Percentiles rank a stretch among this genome's conserved stretches.
Evolutionary conservation across 2,888 invertebrate species (phyloP).

Genomic region (Kuschelorhynchus macadamiae): DNA sequence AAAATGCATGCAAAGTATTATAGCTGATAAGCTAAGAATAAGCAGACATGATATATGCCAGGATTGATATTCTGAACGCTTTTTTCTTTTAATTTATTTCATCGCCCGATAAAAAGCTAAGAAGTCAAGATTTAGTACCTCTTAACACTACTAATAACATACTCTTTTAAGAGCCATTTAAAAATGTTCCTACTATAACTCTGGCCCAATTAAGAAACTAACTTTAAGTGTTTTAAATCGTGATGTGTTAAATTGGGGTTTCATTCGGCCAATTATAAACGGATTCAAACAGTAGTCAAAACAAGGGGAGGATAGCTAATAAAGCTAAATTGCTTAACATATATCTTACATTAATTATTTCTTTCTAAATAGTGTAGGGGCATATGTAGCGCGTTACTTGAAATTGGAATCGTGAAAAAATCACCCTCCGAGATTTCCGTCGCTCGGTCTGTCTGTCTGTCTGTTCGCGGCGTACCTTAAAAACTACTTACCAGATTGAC

Average conservation of each 20-base stretch:
- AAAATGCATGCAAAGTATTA: no score
- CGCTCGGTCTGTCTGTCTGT: no score
- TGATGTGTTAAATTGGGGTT: slow-evolving; percentile 41
- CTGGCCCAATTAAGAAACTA: slow-evolving; percentile 49
- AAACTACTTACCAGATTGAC: no score
- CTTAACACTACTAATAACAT: slow-evolving; percentile 40
- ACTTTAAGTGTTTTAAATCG: slow-evolving; percentile 50
- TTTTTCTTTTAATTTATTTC: no score
- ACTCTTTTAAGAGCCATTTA: slow-evolving; percentile 50
- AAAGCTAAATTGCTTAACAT: slow-evolving; percentile 20
- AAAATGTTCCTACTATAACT: slow-evolving; percentile 51
- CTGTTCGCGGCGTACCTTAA: no score
- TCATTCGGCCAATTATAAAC: slow-evolving; percentile 34
- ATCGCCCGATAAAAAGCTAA: slow-evolving; percentile 20
- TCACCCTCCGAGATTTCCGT: no score
- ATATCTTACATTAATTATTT: slow-evolving; percentile 18
- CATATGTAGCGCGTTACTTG: no score
- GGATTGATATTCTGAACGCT: no score
- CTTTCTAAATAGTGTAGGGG: background rate
- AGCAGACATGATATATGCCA: no score
- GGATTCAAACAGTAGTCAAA: slow-evolving; percentile 40
- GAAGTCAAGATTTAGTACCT: slow-evolving; percentile 18
- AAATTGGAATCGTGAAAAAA: no score
- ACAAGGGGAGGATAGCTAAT: slow-evolving; percentile 28
- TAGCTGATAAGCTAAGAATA: no score